Evolutionary conservation across 2,888 invertebrate genomes (phyloP), one percentile per base, ranked within the genome.

Genomic region (Endomychus coccineus): DNA sequence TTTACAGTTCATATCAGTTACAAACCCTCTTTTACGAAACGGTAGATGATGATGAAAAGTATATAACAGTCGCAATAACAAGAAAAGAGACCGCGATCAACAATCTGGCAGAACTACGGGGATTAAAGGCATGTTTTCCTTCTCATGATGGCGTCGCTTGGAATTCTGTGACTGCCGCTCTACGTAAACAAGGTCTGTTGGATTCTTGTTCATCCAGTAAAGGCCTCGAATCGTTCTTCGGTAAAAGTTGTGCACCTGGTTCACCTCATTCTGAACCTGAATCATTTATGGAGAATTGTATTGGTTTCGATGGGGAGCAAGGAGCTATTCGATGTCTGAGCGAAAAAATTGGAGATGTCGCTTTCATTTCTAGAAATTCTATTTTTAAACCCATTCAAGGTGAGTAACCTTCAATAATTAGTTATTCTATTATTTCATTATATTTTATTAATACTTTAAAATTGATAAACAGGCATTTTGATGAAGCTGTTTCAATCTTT

Each of bases 91-190:
- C 80, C 0, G 59, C 61, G 15, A 75, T 80, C 33, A 61, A 65
- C 9, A 71, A 62, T 9, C 71, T 89, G 44, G 61, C 69, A 29
- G 83, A 84, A 52, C 62, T 88, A 15, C 68, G 69, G 61, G 83
- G 82, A 6, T 78, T 78, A 45, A 75, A 77, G 24, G 85, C 84
- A 0, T 87, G 86, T 52, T 83, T 92, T 59, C 83, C 91, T 2
- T 76, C 74, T n/a, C 84, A 78, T 54, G 82, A 83, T 45, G 83
- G 87, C 4, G 67, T 80, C 4, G 79, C 82, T 6, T 77, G 78
- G 74, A 71, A 78, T 48, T 71, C 80, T 0, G 73, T 76, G 0
- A 64, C 62, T 42, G 68, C 61, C 56, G 69, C 62, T 11, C 70
- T 66, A 48, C 62, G 44, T 45, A 66, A 54, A 58, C 64, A 54